phyloP scores from a whole-genome alignment of 2,888 invertebrate genomes.

The Oligia latruncula region DNA sequence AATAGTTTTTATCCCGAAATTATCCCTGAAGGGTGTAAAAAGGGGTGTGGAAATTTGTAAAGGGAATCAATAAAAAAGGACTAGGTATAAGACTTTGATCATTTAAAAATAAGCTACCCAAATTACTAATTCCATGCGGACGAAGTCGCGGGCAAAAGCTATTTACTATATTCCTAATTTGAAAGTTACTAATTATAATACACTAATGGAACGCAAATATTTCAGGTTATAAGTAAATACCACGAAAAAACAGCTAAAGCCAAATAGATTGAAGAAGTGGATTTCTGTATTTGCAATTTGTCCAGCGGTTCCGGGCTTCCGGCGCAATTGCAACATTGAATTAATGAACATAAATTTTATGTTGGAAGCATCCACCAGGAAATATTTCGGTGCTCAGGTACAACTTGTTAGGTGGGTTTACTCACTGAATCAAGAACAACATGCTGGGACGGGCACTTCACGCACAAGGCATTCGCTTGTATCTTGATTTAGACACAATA shows the following conservation, averaged over 20 bases:
- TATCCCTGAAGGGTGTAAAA: too few species aligned
- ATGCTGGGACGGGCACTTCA: background rate
- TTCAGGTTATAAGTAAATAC: background rate
- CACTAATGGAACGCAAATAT: background rate
- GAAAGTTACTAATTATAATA: background rate
- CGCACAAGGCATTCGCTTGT: conserved; percentile 23
- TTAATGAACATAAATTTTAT: background rate
- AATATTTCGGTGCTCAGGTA: background rate
- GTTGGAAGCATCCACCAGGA: background rate
- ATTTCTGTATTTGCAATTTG: too few species aligned
- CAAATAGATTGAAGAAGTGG: conserved; percentile 7
- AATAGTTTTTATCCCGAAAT: too few species aligned
- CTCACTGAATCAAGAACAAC: conserved; percentile 18
- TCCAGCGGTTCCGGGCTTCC: background rate
- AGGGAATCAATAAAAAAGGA: too few species aligned
- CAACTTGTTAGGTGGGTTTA: conserved; percentile 8
- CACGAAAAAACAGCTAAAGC: background rate
- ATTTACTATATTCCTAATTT: background rate
- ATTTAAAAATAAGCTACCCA: too few species aligned
- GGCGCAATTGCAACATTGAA: background rate
- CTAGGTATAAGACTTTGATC: too few species aligned
- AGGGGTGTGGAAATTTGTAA: too few species aligned
- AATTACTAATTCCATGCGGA: too few species aligned
- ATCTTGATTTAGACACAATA: conserved; percentile 28
- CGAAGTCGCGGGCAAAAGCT: too few species aligned